Conservation (phyloP, 2,888 invertebrate genomes). For the Eudasyphora cyanicolor region DNA sequence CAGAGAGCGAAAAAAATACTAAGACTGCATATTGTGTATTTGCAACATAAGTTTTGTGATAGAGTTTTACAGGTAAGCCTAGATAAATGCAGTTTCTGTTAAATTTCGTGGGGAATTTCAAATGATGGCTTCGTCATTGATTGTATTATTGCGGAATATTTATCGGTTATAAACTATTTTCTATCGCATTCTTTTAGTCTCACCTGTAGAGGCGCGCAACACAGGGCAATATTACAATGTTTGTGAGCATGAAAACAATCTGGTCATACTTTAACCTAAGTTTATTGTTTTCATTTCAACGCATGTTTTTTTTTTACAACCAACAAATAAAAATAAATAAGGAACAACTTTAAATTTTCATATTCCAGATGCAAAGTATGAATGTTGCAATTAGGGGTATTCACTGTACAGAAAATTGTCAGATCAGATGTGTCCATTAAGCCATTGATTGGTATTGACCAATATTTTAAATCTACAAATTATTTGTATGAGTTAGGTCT, state of each 20-base stretch:
- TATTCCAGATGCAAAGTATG: not conserved
- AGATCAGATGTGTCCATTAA: no score
- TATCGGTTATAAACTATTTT: no score
- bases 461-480: no score
- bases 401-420: no score
- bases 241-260: constrained; percentile 28
- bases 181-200: not conserved
- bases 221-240: not conserved
- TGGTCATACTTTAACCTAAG: constrained; percentile 48
- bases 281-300: constrained; percentile 47
- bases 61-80: not conserved
- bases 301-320: not conserved
- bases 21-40: not conserved
- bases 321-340: not conserved
- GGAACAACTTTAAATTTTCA: constrained; percentile 34
- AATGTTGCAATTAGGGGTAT: not conserved
- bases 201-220: not conserved
- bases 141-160: no score
- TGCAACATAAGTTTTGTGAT: not conserved
- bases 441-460: no score
- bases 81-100: not conserved
- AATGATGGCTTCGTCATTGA: no score
- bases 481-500: no score
- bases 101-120: not conserved
- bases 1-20: not conserved